Conservation (phyloP, 2,797 vertebrate genomes). For the Hypotaenidia okinawae region DNA sequence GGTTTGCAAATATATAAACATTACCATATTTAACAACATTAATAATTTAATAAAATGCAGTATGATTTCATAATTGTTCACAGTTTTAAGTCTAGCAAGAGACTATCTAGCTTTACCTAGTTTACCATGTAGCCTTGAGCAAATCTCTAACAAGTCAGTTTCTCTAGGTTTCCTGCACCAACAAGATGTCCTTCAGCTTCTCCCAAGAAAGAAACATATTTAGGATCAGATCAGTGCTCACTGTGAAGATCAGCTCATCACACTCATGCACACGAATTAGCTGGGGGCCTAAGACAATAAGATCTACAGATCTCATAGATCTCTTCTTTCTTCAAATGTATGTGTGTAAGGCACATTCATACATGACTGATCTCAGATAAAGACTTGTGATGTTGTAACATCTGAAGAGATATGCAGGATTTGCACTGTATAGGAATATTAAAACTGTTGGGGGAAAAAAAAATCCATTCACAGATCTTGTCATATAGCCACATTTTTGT, state of each 20-base stretch:
- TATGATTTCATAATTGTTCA: neutral
- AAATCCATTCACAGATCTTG: neutral
- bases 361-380: neutral
- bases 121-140: neutral
- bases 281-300: neutral
- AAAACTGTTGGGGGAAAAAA: neutral
- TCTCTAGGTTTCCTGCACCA: neutral
- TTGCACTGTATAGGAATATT: neutral
- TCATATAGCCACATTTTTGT: accelerated
- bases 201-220: neutral
- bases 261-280: accelerated
- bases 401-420: neutral
- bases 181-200: neutral
- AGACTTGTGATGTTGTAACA: neutral
- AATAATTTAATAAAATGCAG: neutral
- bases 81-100: neutral
- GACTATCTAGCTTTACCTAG: neutral
- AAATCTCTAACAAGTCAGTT: neutral
- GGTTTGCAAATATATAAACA: neutral
- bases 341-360: neutral
- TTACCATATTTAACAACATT: neutral
- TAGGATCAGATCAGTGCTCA: neutral
- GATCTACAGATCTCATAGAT: neutral
- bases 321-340: neutral
- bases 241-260: neutral